Percentiles rank a stretch among this genome's conserved stretches.
Conservation (phyloP, 2,888 invertebrate species). For the Drosophila vallismaia region DNA sequence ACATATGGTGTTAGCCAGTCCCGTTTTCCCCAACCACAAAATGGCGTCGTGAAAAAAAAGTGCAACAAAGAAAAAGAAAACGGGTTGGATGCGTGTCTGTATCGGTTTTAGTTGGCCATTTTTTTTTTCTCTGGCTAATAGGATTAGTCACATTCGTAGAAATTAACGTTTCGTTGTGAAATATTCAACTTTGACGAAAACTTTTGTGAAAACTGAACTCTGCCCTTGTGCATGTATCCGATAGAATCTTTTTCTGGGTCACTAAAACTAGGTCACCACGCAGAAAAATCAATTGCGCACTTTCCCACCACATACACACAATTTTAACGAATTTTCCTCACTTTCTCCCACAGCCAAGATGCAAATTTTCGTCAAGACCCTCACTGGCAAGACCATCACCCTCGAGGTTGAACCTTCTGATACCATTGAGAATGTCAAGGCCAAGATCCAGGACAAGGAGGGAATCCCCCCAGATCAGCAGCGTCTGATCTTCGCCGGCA, state of each 20-base stretch:
- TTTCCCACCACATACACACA: constrained; percentile 8
- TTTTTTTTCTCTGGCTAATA: constrained; percentile 4
- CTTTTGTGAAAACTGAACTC: background rate
- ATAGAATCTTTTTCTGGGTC: constrained; percentile 17
- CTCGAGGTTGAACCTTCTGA: constrained; percentile 37
- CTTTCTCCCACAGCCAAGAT: constrained; percentile 22
- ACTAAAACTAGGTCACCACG: constrained; percentile 41
- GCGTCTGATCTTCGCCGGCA: constrained; percentile 29
- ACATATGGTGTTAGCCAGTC: no score
- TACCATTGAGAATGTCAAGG: constrained; percentile 37
- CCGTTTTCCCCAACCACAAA: constrained; percentile 7
- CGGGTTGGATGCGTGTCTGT: constrained; percentile 1
- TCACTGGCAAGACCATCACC: constrained; percentile 43
- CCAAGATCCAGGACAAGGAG: constrained; percentile 43
- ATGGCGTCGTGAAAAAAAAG: constrained; percentile 29
- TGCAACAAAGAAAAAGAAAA: constrained; percentile 26
- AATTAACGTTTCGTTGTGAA: constrained; percentile 5
- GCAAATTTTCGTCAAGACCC: constrained; percentile 41
- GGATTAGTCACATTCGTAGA: constrained; percentile 29
- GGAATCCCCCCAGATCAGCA: constrained; percentile 44
- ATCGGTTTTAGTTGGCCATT: constrained; percentile 6
- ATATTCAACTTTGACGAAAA: background rate
- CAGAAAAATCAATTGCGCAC: constrained; percentile 39
- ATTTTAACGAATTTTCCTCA: background rate
- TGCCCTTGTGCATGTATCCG: constrained; percentile 13